phyloP scores from a whole-genome alignment of 2,888 invertebrate species.

The Lasiommata megera region DNA sequence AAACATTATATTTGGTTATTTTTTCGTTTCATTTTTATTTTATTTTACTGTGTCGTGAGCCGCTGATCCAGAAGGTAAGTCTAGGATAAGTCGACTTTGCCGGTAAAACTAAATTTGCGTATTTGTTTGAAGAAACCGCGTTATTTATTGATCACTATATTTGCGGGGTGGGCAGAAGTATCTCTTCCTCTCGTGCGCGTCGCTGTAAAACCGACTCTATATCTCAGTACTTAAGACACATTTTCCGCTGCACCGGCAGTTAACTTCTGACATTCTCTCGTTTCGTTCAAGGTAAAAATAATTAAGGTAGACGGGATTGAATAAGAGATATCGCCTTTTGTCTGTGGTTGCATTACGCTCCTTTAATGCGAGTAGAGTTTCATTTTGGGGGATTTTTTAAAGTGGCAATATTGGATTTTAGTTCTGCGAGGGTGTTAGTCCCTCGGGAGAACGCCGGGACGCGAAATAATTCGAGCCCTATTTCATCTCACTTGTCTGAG shows the following conservation, averaged over 20 bases:
- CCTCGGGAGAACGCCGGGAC: conserved; percentile 1
- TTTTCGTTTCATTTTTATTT: conserved; percentile 38
- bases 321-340: conserved; percentile 31
- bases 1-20: conserved; percentile 34
- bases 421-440: neutral
- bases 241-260: conserved; percentile 19
- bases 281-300: conserved; percentile 36
- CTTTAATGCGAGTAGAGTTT: conserved; percentile 2
- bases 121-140: neutral
- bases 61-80: conserved; percentile 55
- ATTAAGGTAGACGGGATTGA: conserved; percentile 47
- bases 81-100: conserved; percentile 11
- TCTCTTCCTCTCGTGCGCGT: conserved; percentile 34
- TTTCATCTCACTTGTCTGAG: neutral
- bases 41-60: conserved; percentile 49
- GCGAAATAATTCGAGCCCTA: conserved; percentile 4
- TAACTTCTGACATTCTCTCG: conserved; percentile 17
- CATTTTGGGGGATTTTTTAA: conserved; percentile 2
- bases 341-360: conserved; percentile 16
- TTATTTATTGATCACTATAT: conserved; percentile 54
- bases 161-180: conserved; percentile 52
- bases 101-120: conserved; percentile 23
- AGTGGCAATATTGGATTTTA: conserved; percentile 4
- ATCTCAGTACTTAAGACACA: conserved; percentile 33
- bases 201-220: conserved; percentile 37